Base-by-base conservation (phyloP, 2,888 invertebrate species). In the Mythimna albipuncta region DNA sequence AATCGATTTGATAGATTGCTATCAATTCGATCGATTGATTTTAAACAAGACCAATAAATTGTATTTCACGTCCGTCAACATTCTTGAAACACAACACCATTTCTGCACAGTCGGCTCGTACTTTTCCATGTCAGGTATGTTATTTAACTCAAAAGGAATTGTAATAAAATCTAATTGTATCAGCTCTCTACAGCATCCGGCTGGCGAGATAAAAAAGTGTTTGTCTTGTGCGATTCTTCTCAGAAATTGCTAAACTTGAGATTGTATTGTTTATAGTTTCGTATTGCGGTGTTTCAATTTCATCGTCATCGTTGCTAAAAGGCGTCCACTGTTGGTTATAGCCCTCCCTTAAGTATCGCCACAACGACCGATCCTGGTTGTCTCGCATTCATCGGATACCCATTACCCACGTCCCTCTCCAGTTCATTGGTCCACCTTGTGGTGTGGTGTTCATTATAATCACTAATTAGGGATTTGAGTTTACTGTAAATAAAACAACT, bases 161-260 rank as follows among this genome's bases (percentile, higher is more conserved):
- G 66, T 71, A 76, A 85, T 81, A 78, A 83, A 83, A 76, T 57
- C 63, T 74, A 75, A 79, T 84, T 70, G 72, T 79, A 64, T 55
- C 74, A 59, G 16, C 67, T 79, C 69, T 79, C 65, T 64, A 74
- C 71, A 64, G 74, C 80, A 77, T 85, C 85, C 85, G 78, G 84
- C 58, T 64, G n/a, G 50, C 38, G 55, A 67, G 79, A 79, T 79
- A 85, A 82, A 77, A 71, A 71, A 75, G 52, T 81, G 75, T 84
- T 82, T 84, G 70, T 81, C 75, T 50, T 76, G 67, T 67, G 61
- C n/a, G n/a, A 64, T 59, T 75, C 72, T 85, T 85, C 85, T 81
- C 67, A 74, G 85, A 85, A 85, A 76, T 64, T 57, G 47, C 59
- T 58, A 66, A 16, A 41, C 64, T 59, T 11, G 26, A 66, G 69